A percentile compares a stretch with the other conserved stretches of the same genome.
These are phyloP conservation scores for Trichonephila clavipes DNA, from an alignment of 1,140 invertebrate species.

Conservation along the genomic window DNA sequence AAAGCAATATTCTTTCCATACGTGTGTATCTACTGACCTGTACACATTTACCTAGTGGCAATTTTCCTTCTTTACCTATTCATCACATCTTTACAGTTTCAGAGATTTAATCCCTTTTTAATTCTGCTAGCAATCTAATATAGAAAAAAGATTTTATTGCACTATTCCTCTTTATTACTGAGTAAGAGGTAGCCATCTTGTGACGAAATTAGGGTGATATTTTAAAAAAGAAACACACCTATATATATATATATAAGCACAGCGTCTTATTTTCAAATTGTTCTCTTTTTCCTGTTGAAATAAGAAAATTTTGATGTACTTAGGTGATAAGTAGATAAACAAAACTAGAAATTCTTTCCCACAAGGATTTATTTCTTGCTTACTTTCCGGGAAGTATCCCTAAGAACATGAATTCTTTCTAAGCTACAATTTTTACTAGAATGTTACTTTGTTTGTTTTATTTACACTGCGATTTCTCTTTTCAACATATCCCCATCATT, in stretches of 20 bases:
- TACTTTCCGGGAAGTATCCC: background rate
- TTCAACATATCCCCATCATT: background rate
- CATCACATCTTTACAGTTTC: background rate
- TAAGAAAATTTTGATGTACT: background rate
- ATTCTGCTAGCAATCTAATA: background rate
- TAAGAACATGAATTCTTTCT: background rate
- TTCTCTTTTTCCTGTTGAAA: background rate
- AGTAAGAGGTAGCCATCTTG: too few relatives aligned
- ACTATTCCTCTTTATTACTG: too few relatives aligned
- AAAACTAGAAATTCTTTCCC: background rate
- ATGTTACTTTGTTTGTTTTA: background rate
- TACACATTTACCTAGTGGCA: background rate
- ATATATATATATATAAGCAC: too few relatives aligned
- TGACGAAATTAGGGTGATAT: background rate
- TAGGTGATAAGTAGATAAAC: constrained; percentile 23
- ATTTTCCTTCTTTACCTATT: background rate
- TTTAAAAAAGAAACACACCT: background rate
- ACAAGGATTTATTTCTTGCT: background rate
- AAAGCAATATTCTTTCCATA: background rate
- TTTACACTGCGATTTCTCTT: background rate
- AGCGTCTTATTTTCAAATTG: background rate
- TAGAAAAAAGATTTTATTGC: too few relatives aligned
- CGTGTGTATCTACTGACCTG: background rate
- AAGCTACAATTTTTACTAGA: background rate
- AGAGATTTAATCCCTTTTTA: background rate